Evolutionary conservation across 1,140 invertebrate species (phyloP).

Genomic region (Pogonomyrmex barbatus): DNA sequence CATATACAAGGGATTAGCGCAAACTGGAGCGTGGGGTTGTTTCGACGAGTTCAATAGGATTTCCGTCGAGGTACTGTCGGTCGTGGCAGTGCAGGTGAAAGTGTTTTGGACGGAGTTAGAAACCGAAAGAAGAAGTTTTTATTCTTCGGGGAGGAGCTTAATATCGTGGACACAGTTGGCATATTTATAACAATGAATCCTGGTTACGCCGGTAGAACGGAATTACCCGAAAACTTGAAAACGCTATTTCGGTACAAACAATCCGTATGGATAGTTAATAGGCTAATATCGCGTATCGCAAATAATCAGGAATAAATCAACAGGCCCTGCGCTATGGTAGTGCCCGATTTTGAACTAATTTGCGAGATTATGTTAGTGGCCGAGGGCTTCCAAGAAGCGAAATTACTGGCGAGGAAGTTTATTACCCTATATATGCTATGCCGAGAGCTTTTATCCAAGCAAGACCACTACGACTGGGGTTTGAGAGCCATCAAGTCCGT

Average conservation of each 20-base stretch:
- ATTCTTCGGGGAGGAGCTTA: conserved; percentile 97
- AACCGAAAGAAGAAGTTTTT: conserved; percentile 92
- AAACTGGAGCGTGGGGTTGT: conserved; percentile 98
- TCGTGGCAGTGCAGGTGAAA: conserved; percentile 95
- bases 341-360: conserved; percentile 97
- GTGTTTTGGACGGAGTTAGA: conserved; percentile 93
- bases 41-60: conserved; percentile 99
- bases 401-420: conserved; percentile 94
- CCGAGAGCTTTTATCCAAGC: conserved; percentile 96
- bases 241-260: conserved; percentile 91
- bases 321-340: conserved; percentile 98
- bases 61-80: conserved; percentile 96
- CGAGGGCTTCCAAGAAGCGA: conserved; percentile 92
- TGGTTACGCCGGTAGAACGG: conserved; percentile 94
- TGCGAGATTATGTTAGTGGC: conserved; percentile 97
- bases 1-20: conserved; percentile 96
- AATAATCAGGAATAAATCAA: conserved; percentile 46
- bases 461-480: conserved; percentile 97
- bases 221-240: conserved; percentile 97
- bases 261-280: background rate
- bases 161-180: conserved; percentile 95
- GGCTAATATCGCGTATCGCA: conserved; percentile 33
- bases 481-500: conserved; percentile 95
- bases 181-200: conserved; percentile 99
- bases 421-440: conserved; percentile 96